Evolutionary conservation across 2,888 invertebrate species (phyloP).

Genomic region (Galerucella calmariensis): DNA sequence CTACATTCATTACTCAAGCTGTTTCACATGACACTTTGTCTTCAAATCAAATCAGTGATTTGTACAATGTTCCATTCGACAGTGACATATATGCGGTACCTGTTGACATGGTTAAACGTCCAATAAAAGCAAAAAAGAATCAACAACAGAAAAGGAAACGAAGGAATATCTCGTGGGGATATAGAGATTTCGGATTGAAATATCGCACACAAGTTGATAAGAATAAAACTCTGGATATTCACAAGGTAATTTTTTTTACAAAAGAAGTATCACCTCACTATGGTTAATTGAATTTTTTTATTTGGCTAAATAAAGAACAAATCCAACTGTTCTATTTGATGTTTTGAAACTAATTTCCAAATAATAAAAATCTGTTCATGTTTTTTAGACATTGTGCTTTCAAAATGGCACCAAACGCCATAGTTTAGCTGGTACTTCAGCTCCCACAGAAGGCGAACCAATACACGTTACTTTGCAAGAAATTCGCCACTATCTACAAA

Average conservation of each 20-base stretch:
- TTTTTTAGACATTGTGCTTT: slow-evolving; percentile 58
- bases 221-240: slow-evolving; percentile 46
- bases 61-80: slow-evolving; percentile 90
- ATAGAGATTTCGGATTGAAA: slow-evolving; percentile 59
- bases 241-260: slow-evolving; percentile 43
- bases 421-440: slow-evolving; percentile 74
- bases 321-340: neutral
- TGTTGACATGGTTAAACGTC: slow-evolving; percentile 80
- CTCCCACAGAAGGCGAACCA: slow-evolving; percentile 74
- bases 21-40: slow-evolving; percentile 86
- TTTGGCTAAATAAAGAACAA: too few relatives aligned
- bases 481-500: slow-evolving; percentile 85
- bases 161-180: slow-evolving; percentile 65
- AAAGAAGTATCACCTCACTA: neutral
- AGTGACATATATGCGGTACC: slow-evolving; percentile 90
- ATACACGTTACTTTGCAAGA: slow-evolving; percentile 88
- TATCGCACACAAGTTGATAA: slow-evolving; percentile 45
- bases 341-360: neutral
- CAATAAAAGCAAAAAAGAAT: slow-evolving; percentile 64
- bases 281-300: neutral
- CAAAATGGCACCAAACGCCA: slow-evolving; percentile 70
- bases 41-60: slow-evolving; percentile 82
- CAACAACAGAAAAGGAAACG: slow-evolving; percentile 49
- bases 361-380: slow-evolving; percentile 45
- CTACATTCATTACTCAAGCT: slow-evolving; percentile 88